Evolutionary conservation across 2,113 vertebrate species (phyloP).

Genomic region (Capreolus pygargus): DNA sequence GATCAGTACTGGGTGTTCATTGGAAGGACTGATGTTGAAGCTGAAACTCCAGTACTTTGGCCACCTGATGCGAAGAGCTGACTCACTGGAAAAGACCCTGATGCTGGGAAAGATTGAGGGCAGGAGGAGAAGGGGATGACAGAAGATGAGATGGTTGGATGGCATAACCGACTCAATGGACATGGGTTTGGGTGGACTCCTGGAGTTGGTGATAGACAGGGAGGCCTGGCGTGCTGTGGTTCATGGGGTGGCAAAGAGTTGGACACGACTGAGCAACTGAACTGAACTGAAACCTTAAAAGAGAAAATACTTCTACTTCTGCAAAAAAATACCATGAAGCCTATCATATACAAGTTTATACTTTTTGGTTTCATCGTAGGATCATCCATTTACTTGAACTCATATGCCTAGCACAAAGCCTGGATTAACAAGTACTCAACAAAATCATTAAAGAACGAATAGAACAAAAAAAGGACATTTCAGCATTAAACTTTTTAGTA

Average conservation of each 20-base stretch:
- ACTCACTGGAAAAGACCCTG: not conserved
- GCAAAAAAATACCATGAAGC: not conserved
- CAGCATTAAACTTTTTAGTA: not conserved
- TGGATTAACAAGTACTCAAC: not conserved
- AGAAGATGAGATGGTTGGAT: not conserved
- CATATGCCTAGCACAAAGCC: not conserved
- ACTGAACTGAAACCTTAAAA: not conserved
- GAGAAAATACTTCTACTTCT: not conserved
- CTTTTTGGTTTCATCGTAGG: not conserved
- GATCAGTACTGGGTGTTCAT: not conserved
- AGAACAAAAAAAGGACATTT: not conserved
- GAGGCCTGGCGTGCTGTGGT: not conserved
- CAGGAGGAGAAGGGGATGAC: not conserved
- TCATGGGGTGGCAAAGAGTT: not conserved
- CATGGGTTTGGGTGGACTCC: not conserved
- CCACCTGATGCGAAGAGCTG: not conserved
- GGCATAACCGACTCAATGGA: not conserved
- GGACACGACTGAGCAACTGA: not conserved
- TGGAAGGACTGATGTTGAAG: not conserved
- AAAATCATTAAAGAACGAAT: slow-evolving; percentile 3
- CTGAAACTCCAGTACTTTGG: not conserved
- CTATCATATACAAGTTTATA: not conserved
- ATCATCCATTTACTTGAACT: not conserved
- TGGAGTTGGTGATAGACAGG: not conserved
- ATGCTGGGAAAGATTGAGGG: not conserved